Percentiles rank a stretch among this genome's conserved stretches.
Evolutionary conservation across 2,888 invertebrate genomes (phyloP).

Genomic region (Papilio gigon): DNA sequence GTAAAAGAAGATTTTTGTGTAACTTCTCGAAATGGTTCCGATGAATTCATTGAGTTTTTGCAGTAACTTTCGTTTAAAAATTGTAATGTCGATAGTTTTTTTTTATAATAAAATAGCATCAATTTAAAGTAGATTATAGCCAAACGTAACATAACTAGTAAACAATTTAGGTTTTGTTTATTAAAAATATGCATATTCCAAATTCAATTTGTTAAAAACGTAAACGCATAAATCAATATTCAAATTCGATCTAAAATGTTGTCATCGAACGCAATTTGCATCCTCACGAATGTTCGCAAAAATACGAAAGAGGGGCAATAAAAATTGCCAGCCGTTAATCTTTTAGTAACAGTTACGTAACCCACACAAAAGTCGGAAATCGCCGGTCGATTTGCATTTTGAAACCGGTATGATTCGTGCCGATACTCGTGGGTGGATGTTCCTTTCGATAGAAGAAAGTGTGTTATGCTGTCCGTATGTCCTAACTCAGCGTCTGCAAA

Average conservation of each 20-base stretch:
- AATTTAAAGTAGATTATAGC: background rate
- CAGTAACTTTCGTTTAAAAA: background rate
- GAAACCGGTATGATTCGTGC: conserved; percentile 73
- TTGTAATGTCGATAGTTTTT: background rate
- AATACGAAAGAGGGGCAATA: conserved; percentile 35
- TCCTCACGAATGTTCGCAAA: conserved; percentile 34
- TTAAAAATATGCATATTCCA: background rate
- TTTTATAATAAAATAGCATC: background rate
- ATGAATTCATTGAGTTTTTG: background rate
- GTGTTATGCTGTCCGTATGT: conserved; percentile 51
- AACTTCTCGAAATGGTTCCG: background rate
- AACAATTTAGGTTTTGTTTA: background rate
- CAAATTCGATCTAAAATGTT: conserved; percentile 27
- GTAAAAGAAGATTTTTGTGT: background rate
- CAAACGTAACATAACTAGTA: background rate
- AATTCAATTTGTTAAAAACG: background rate
- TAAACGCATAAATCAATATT: background rate
- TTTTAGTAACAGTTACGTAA: conserved; percentile 64
- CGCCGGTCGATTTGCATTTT: conserved; percentile 71
- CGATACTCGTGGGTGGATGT: conserved; percentile 68
- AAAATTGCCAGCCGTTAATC: conserved; percentile 50
- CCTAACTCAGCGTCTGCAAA: conserved; percentile 42
- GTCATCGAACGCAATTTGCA: conserved; percentile 30
- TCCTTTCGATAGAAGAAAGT: conserved; percentile 78
- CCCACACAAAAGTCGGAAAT: conserved; percentile 62